These are phyloP conservation scores for Oreochromis spilurus DNA, from an alignment of 2,113 vertebrate genomes.

Conservation along the genomic window DNA sequence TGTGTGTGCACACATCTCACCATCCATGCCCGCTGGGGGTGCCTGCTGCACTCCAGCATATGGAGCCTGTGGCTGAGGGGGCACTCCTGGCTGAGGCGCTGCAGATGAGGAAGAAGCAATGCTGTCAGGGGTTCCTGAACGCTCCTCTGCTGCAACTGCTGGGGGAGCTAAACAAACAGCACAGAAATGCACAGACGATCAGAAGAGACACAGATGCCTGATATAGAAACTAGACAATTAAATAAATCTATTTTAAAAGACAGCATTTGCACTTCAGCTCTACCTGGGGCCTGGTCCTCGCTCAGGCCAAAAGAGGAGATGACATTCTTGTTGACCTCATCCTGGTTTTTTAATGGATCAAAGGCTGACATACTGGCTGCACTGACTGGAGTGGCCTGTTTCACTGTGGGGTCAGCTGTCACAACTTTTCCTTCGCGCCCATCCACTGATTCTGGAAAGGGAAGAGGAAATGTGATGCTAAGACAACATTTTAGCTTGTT, in stretches of 20 bases:
- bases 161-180: conserved; percentile 64
- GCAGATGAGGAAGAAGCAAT: conserved; percentile 92
- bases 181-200: neutral
- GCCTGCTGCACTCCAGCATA: conserved; percentile 87
- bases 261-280: neutral
- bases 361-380: conserved; percentile 98
- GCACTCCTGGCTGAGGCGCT: conserved; percentile 82
- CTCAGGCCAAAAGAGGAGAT: conserved; percentile 94
- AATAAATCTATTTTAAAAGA: neutral
- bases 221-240: no score
- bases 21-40: conserved; percentile 86
- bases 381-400: conserved; percentile 89
- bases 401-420: conserved; percentile 80
- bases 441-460: conserved; percentile 47
- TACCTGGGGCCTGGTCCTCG: conserved; percentile 92
- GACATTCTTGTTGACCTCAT: conserved; percentile 97
- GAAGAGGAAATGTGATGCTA: neutral
- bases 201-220: neutral
- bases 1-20: conserved; percentile 63
- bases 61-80: conserved; percentile 78
- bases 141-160: conserved; percentile 81
- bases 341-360: conserved; percentile 96
- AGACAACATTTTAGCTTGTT: neutral
- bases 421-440: conserved; percentile 85
- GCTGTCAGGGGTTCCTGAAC: conserved; percentile 93